A percentile compares a stretch with the other conserved stretches of the same genome.
These are phyloP conservation scores for Ichneumoninae sp. DNA, from an alignment of 2,888 invertebrate species.

Conservation along the genomic window DNA sequence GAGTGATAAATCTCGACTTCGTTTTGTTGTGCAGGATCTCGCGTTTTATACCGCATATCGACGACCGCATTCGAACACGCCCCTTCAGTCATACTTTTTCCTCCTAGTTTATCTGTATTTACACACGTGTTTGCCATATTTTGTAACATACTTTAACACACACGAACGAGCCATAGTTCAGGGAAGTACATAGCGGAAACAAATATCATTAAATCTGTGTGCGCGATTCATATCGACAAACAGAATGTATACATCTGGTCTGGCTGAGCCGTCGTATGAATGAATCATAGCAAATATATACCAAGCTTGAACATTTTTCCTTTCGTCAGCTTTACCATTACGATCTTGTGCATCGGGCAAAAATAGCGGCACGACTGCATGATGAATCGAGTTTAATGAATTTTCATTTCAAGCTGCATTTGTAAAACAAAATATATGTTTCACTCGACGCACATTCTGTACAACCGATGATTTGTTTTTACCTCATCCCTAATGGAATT, in stretches of 20 bases:
- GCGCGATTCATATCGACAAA: not conserved
- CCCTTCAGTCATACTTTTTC: not conserved
- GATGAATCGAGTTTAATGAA: not conserved
- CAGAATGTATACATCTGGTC: not conserved
- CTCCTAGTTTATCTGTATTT: slow-evolving; percentile 17
- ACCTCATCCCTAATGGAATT: too few species aligned
- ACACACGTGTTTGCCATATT: slow-evolving; percentile 13
- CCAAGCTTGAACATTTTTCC: not conserved
- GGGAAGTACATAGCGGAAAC: not conserved
- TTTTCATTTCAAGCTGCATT: not conserved
- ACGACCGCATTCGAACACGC: not conserved
- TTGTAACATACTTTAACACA: not conserved
- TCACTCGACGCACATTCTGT: not conserved
- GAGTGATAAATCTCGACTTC: not conserved
- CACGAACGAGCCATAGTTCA: not conserved
- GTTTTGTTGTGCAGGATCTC: not conserved
- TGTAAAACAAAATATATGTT: not conserved
- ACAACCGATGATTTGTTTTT: too few species aligned
- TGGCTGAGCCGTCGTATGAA: not conserved
- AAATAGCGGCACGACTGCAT: not conserved
- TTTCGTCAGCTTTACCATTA: not conserved
- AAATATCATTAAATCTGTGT: not conserved
- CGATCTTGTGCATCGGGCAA: not conserved
- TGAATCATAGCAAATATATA: not conserved
- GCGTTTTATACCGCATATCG: slow-evolving; percentile 45